These are phyloP conservation scores for Pachyuromys duprasi DNA, from an alignment of 2,797 vertebrate genomes.

Conservation along the genomic window DNA sequence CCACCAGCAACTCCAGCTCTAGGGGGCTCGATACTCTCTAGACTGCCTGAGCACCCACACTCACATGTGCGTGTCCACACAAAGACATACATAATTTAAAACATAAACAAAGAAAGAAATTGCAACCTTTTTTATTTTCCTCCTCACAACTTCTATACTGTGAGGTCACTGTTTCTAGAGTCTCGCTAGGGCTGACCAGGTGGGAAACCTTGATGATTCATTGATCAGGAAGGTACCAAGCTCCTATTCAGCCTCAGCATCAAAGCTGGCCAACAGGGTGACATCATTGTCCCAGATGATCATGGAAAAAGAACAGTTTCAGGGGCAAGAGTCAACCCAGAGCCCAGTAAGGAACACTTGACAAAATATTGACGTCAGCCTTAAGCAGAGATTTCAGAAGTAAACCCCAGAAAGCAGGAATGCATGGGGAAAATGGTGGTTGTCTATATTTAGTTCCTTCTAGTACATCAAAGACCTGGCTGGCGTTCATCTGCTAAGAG, in stretches of 20 bases:
- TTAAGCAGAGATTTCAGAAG: slow-evolving; percentile 48
- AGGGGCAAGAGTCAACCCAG: slow-evolving; percentile 16
- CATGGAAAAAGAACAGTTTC: slow-evolving; percentile 47
- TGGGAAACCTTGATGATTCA: not conserved
- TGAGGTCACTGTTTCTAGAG: not conserved
- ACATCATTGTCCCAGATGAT: not conserved
- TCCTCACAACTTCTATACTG: not conserved
- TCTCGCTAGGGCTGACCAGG: not conserved
- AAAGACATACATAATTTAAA: not conserved
- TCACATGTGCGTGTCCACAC: not conserved
- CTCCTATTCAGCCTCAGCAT: not conserved
- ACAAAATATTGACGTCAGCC: slow-evolving; percentile 35
- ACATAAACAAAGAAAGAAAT: not conserved
- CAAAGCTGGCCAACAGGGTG: not conserved
- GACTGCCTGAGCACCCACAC: not conserved
- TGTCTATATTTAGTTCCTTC: slow-evolving; percentile 50
- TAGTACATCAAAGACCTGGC: not conserved
- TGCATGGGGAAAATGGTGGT: not conserved
- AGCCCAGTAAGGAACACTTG: slow-evolving; percentile 32
- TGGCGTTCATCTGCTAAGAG: not conserved
- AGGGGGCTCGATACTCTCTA: not conserved
- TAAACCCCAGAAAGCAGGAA: slow-evolving; percentile 16
- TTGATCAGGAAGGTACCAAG: not conserved
- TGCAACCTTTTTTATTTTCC: not conserved
- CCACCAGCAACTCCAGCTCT: not conserved